Evolutionary conservation across 2,797 vertebrate species (phyloP), one percentile per base, ranked within the genome.

Genomic region (Chloroceryle amazona): DNA sequence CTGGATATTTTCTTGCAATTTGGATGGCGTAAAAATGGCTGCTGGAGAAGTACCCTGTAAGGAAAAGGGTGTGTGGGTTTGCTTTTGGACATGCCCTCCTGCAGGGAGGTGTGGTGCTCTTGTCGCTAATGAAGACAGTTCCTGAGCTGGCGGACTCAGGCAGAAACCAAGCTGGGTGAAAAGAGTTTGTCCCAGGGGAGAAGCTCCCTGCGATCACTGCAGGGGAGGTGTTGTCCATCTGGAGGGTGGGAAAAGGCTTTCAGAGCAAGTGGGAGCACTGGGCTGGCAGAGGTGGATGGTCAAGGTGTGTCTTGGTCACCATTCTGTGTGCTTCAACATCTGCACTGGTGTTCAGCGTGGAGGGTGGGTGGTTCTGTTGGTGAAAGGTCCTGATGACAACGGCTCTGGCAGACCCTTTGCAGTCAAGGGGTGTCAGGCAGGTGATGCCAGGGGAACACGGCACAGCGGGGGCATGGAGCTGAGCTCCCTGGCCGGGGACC

Each of bases 381-480:
- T 1, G 1, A 39, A 80, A 37, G 54, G 72, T 51, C 49, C 41
- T 6, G 33, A 1, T 47, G 71, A 3, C 29, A 11, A 52, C 23
- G 26, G 46, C 57, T 78, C 35, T 31, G 74, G 29, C 25, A 65
- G 68, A 39, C 33, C 31, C n/a, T 62, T 39, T 47, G 47, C 35
- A 55, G 51, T 68, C 2, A 0, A 51, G 65, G 23, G 35, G 8
- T 28, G 52, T 18, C 3, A 2, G 55, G 51, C 51, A 54, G 55
- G 60, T 44, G 68, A 2, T 89, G 42, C 76, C 57, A 13, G 31
- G 61, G 61, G 26, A 22, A 26, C 10, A 1, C 0, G 2, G 71
- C 20, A 26, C 5, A 3, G 21, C 0, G 0, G 37, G 33, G 11
- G 3, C 0, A 0, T 2, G 28, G 46, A 3, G 1, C 73, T 58